A percentile compares a stretch with the other conserved stretches of the same genome.
Evolutionary conservation across 2,888 invertebrate genomes (phyloP).

Genomic region (Sacculina carcini): DNA sequence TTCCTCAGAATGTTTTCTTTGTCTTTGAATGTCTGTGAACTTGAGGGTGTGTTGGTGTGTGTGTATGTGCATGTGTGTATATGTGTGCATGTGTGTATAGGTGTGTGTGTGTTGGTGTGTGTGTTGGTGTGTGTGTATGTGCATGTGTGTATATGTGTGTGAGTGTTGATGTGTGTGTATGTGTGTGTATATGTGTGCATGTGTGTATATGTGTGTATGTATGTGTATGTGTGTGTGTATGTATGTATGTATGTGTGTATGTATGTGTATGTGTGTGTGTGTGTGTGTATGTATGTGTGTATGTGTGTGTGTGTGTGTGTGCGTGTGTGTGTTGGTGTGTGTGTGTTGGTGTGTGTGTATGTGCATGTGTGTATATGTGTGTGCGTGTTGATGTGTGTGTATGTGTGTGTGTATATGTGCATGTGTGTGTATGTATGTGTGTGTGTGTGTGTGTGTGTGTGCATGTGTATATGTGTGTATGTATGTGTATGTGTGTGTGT

Average conservation of each 20-base stretch:
- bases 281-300: neutral
- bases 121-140: too few relatives aligned
- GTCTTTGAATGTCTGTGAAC: too few relatives aligned
- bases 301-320: conserved; percentile 5
- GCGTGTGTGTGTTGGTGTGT: too few relatives aligned
- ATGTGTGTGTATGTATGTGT: neutral
- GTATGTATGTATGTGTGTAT: conserved; percentile 16
- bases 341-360: too few relatives aligned
- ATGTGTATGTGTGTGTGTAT: conserved; percentile 4
- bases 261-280: conserved; percentile 16
- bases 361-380: too few relatives aligned
- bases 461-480: neutral
- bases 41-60: too few relatives aligned
- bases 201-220: conserved; percentile 6
- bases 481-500: neutral
- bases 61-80: too few relatives aligned
- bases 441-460: neutral
- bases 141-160: too few relatives aligned
- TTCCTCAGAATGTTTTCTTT: too few relatives aligned
- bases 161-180: neutral
- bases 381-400: too few relatives aligned
- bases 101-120: too few relatives aligned
- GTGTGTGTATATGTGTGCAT: conserved; percentile 2
- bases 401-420: neutral
- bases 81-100: too few relatives aligned